These are phyloP conservation scores for Pseudorhombus dupliciocellatus DNA, from an alignment of 2,113 vertebrate genomes.

Conservation along the genomic window DNA sequence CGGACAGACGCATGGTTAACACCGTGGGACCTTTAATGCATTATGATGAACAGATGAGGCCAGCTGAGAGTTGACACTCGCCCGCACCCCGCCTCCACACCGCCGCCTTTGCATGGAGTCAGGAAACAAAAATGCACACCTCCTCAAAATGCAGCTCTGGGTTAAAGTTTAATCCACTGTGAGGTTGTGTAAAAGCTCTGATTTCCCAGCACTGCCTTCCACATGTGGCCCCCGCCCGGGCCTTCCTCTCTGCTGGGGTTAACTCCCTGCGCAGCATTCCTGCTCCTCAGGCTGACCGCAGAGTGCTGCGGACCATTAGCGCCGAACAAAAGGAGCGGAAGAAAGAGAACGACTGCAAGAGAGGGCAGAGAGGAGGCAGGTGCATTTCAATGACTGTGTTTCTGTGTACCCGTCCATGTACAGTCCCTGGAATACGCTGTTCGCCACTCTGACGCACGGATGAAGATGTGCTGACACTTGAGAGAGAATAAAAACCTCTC, in stretches of 20 bases:
- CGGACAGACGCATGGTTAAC: neutral
- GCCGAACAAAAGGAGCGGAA: conserved; percentile 48
- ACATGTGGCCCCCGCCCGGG: neutral
- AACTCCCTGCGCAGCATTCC: conserved; percentile 36
- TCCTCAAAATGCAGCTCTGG: conserved; percentile 33
- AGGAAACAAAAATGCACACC: conserved; percentile 26
- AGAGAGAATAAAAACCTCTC: neutral
- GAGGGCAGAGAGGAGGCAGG: conserved; percentile 48
- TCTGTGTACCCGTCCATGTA: conserved; percentile 28
- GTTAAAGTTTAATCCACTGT: conserved; percentile 59
- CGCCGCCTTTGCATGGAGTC: conserved; percentile 10
- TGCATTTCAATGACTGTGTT: conserved; percentile 55
- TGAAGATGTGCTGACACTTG: conserved; percentile 1
- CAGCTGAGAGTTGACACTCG: neutral
- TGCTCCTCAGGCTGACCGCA: conserved; percentile 35
- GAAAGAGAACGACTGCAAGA: conserved; percentile 13
- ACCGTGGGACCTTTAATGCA: neutral
- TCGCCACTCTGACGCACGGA: conserved; percentile 14
- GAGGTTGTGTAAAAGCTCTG: conserved; percentile 8
- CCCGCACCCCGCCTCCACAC: neutral
- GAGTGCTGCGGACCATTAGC: conserved; percentile 45
- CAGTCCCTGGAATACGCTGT: neutral
- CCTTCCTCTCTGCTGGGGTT: conserved; percentile 12
- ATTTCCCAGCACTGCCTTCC: neutral
- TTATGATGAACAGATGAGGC: neutral